Conservation (phyloP, 2,113 vertebrate genomes). For the Propithecus coquereli region DNA sequence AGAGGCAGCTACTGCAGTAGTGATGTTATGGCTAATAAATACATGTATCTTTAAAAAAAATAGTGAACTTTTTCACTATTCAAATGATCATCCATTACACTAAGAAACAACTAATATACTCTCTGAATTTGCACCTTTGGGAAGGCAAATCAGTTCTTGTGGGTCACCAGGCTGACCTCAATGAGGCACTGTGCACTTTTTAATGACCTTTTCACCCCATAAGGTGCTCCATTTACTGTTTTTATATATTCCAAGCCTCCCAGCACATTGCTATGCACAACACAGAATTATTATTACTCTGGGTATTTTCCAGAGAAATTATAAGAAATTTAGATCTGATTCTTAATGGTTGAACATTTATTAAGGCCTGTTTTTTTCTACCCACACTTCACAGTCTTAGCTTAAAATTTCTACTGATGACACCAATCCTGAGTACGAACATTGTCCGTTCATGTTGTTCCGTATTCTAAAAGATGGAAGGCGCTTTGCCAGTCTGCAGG, state of each 20-base stretch:
- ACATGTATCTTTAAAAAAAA: neutral
- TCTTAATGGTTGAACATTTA: neutral
- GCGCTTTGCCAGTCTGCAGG: neutral
- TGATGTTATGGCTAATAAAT: neutral
- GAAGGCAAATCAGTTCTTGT: neutral
- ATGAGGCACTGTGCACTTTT: accelerated
- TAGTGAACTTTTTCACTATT: neutral
- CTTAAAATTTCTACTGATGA: neutral
- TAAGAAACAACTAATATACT: neutral
- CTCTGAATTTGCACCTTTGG: neutral
- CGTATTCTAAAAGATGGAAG: neutral
- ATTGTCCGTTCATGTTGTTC: neutral
- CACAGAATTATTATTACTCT: neutral
- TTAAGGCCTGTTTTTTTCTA: neutral
- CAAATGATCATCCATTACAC: neutral
- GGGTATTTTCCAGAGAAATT: neutral
- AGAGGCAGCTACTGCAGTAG: neutral
- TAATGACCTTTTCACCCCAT: neutral
- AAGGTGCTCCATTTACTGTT: neutral
- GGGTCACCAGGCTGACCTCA: neutral
- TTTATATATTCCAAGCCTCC: neutral
- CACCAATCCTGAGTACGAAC: neutral
- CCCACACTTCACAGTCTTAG: neutral
- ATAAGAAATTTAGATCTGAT: neutral
- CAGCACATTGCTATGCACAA: neutral